Conservation (phyloP, 2,888 invertebrate species). For the Leucozona laternaria region DNA sequence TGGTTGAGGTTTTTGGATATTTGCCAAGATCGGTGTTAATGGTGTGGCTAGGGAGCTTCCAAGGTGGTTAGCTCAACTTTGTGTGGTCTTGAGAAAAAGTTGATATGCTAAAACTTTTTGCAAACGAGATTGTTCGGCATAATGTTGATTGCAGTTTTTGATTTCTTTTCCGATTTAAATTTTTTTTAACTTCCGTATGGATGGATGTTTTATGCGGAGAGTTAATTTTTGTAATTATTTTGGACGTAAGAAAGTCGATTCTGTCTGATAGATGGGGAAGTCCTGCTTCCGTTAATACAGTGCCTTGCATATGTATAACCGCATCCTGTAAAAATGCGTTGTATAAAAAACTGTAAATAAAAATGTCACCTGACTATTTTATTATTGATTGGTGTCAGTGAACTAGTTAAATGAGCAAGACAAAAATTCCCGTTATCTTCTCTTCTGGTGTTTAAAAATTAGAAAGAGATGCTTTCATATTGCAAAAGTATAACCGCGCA, state of each 20-base stretch:
- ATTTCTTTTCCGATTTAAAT: conserved; percentile 2
- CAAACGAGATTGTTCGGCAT: conserved; percentile 9
- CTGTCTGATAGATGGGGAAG: conserved; percentile 23
- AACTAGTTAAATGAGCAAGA: too few relatives aligned
- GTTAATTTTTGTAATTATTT: conserved; percentile 33
- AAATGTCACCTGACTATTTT: too few relatives aligned
- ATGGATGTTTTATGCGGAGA: conserved; percentile 3
- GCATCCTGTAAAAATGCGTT: too few relatives aligned
- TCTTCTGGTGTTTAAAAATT: too few relatives aligned
- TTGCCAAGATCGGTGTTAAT: conserved; percentile 14
- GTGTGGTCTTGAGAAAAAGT: conserved; percentile 9
- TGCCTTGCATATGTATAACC: too few relatives aligned
- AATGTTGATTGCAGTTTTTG: conserved; percentile 16
- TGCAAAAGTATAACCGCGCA: too few relatives aligned
- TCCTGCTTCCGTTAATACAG: conserved; percentile 33
- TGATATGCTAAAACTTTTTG: background rate
- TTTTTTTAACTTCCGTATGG: conserved; percentile 5
- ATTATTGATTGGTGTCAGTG: too few relatives aligned
- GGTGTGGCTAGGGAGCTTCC: background rate
- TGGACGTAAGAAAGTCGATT: conserved; percentile 26
- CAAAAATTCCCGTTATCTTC: too few relatives aligned
- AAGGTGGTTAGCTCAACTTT: conserved; percentile 7
- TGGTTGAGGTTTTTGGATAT: conserved; percentile 32
- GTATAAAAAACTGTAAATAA: too few relatives aligned
- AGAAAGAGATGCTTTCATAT: too few relatives aligned